Percentiles rank a stretch among this genome's conserved stretches.
Evolutionary conservation across 2,113 vertebrate species (phyloP).

Genomic region (Neodon shergylaensis): DNA sequence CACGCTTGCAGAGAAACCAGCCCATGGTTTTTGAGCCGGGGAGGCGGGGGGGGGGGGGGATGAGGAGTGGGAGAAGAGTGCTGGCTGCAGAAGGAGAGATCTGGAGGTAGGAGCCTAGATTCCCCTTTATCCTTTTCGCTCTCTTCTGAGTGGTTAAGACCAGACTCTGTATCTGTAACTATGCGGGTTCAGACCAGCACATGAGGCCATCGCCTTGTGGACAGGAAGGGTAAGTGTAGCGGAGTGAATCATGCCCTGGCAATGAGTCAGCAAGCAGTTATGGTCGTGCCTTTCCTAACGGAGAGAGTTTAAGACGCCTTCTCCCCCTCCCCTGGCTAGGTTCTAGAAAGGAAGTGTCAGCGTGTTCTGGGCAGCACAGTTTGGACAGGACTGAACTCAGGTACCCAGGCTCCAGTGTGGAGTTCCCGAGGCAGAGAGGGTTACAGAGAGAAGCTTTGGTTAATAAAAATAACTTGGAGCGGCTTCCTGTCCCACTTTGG

Average conservation of each 20-base stretch:
- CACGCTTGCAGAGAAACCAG: background rate
- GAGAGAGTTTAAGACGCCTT: background rate
- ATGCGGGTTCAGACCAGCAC: background rate
- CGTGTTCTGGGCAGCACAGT: background rate
- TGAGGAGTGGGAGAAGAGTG: background rate
- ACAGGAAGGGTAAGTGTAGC: background rate
- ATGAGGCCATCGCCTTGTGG: background rate
- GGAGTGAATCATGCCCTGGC: background rate
- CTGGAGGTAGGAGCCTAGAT: background rate
- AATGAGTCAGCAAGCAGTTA: background rate
- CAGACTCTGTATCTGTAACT: background rate
- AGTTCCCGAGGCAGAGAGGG: background rate
- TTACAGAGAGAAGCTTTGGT: background rate
- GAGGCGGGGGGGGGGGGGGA: accelerated
- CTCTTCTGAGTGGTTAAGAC: background rate
- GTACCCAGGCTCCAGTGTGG: background rate
- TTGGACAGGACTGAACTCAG: background rate
- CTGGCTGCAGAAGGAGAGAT: background rate
- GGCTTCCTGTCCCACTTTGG: background rate
- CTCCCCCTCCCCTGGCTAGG: background rate
- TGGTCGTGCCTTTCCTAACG: background rate
- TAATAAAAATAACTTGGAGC: background rate
- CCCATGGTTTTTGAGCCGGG: background rate
- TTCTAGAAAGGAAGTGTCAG: background rate
- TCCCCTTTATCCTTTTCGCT: background rate